A percentile compares a stretch with the other conserved stretches of the same genome.
Evolutionary conservation across 2,888 invertebrate species (phyloP).

Genomic region (Amphipoea oculea): DNA sequence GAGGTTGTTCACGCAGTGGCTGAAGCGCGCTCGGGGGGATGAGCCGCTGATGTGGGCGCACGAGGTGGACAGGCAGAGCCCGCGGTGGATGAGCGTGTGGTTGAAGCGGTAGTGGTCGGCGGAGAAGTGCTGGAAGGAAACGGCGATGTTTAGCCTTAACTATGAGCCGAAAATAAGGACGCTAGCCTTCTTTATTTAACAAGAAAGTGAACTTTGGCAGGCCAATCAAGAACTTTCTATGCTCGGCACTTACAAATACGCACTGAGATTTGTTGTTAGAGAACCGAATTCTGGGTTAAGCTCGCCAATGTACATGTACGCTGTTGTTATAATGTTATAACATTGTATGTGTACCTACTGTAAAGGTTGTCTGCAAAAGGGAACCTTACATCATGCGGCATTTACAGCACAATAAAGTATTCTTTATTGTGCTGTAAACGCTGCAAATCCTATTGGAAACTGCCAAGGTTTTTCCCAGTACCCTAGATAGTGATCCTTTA

Average conservation of each 20-base stretch:
- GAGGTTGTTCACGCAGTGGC: slow-evolving; percentile 70
- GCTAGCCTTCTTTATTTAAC: too few relatives aligned
- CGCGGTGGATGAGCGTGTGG: slow-evolving; percentile 78
- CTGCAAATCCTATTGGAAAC: neutral
- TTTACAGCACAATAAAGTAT: neutral
- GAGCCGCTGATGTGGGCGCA: slow-evolving; percentile 65
- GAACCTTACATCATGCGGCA: neutral
- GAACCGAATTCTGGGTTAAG: neutral
- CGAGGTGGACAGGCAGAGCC: slow-evolving; percentile 74
- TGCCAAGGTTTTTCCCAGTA: neutral
- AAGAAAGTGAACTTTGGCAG: neutral
- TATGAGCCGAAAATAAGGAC: neutral
- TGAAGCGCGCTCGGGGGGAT: slow-evolving; percentile 66
- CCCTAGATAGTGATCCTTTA: neutral
- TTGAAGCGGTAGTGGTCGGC: slow-evolving; percentile 74
- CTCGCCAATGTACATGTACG: neutral
- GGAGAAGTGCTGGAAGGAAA: slow-evolving; percentile 72
- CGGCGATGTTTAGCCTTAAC: neutral
- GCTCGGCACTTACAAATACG: neutral
- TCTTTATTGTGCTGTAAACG: too few relatives aligned
- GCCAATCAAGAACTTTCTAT: neutral
- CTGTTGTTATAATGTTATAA: neutral
- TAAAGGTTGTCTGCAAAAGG: neutral
- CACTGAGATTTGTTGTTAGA: neutral
- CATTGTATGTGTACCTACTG: neutral